These are phyloP conservation scores for Dendropsophus ebraccatus DNA, from an alignment of 2,113 vertebrate species.

Conservation along the genomic window DNA sequence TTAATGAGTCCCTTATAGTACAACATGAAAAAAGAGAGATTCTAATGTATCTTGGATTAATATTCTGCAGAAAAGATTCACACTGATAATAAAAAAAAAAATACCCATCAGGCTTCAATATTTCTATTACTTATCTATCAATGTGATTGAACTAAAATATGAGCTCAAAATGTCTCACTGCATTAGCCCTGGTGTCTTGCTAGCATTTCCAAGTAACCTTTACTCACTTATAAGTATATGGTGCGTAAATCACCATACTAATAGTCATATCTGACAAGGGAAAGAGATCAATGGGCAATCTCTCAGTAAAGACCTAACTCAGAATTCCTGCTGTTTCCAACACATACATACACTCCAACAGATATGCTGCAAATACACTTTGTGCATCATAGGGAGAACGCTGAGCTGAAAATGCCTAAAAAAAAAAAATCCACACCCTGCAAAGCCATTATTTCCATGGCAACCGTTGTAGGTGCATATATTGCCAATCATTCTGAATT, in stretches of 20 bases:
- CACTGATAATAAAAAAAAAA: background rate
- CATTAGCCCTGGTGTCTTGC: conserved; percentile 20
- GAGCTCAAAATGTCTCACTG: conserved; percentile 12
- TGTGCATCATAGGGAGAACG: conserved; percentile 39
- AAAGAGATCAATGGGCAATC: conserved; percentile 45
- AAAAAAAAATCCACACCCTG: conserved; percentile 30
- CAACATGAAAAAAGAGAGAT: background rate
- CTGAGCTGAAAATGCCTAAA: background rate
- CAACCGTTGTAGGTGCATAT: conserved; percentile 39
- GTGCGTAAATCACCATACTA: conserved; percentile 12
- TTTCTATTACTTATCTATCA: background rate
- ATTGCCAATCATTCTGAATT: conserved; percentile 42
- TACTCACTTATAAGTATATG: conserved; percentile 43
- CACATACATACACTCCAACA: conserved; percentile 21
- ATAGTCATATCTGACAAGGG: conserved; percentile 31
- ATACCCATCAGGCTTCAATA: background rate
- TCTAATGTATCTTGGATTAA: background rate
- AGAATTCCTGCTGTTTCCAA: conserved; percentile 22
- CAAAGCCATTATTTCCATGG: conserved; percentile 47
- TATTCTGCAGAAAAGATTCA: background rate
- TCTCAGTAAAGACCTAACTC: conserved; percentile 24
- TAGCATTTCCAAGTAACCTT: conserved; percentile 21
- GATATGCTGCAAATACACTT: conserved; percentile 48
- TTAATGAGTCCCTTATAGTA: background rate
- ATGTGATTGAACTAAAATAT: background rate